Base-by-base conservation (phyloP, 2,113 vertebrate genomes). In the Hipposideros armiger region DNA sequence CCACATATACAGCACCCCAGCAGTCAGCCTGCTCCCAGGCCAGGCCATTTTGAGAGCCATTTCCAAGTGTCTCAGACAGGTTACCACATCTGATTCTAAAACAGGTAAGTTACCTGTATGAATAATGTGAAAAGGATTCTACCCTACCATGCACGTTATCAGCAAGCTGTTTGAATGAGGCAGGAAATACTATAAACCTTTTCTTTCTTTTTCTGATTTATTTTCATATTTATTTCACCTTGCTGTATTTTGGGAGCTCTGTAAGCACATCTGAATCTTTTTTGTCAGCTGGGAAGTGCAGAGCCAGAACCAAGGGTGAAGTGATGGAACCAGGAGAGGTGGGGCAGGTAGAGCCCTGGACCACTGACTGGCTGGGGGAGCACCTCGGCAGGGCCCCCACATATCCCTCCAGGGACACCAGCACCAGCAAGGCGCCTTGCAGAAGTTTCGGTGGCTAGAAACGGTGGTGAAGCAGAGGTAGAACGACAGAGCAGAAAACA, bases 31-130 rank as follows among this genome's bases (percentile, higher is more conserved):
- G 17, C 42, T 60, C 40, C 26, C 7, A 1, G 56, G 40, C 56
- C n/a, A 69, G 76, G 30, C 54, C 42, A 13, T 60, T 26, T 42
- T 11, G 45, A 89, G 26, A 91, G 70, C 22, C n/a, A 28, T 50
- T 28, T 77, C 70, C 7, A 58, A 11, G n/a, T 28, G 30, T 28
- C 50, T 70, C 62, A 50, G 47, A 45, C 40, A 84, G 9, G 54
- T 81, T 77, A 60, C 64, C n/a, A 73, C 16, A 36, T 17, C 16
- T 7, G 91, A 76, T 26, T 66, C 70, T 52, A 45, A 77, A 78
- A 54, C 0, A 42, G 14, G 10, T 4, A 26, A 45, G 9, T 32
- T 11, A n/a, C n/a, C 36, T 6, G 2, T 6, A 2, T 1, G 11
- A 36, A 16, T 54, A 50, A 30, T 3, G 28, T 22, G 73, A 36